phyloP scores from a whole-genome alignment of 2,113 vertebrate genomes.

The Cricetomys ansorgei region DNA sequence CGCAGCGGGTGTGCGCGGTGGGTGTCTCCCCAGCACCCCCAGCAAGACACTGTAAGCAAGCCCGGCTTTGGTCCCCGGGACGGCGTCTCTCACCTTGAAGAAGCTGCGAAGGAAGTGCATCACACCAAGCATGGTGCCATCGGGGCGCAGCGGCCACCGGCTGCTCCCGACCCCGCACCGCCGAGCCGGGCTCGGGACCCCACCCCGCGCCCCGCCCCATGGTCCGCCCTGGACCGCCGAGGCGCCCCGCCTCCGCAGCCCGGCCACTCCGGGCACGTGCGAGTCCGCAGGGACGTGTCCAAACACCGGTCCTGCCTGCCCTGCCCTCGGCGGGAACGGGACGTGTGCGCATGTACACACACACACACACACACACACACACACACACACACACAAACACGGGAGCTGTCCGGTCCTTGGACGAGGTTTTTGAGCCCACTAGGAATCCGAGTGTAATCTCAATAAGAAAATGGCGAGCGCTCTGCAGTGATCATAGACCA shows the following conservation, averaged over 20 bases:
- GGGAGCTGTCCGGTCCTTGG: rapidly evolving
- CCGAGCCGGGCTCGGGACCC: neutral
- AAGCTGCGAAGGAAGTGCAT: conserved; percentile 91
- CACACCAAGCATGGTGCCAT: conserved; percentile 89
- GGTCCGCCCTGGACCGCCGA: neutral
- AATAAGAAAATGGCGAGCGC: neutral
- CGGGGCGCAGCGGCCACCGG: conserved; percentile 50
- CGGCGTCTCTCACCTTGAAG: conserved; percentile 91
- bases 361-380: neutral
- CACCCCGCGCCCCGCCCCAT: conserved; percentile 21
- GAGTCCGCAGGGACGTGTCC: neutral
- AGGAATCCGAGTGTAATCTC: neutral
- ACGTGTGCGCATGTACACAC: neutral
- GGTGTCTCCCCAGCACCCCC: neutral
- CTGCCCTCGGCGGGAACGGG: neutral
- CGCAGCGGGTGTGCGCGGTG: rapidly evolving
- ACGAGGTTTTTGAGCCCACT: neutral
- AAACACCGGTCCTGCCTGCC: neutral
- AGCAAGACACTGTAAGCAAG: neutral
- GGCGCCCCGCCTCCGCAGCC: conserved; percentile 12
- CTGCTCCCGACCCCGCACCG: rapidly evolving
- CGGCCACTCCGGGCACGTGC: neutral
- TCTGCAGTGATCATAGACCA: too few species aligned
- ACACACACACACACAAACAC: too few species aligned
- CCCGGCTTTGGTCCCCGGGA: neutral